A percentile compares a stretch with the other conserved stretches of the same genome.
Evolutionary conservation across 1,140 invertebrate genomes (phyloP).

Genomic region (Drosophila hydei): DNA sequence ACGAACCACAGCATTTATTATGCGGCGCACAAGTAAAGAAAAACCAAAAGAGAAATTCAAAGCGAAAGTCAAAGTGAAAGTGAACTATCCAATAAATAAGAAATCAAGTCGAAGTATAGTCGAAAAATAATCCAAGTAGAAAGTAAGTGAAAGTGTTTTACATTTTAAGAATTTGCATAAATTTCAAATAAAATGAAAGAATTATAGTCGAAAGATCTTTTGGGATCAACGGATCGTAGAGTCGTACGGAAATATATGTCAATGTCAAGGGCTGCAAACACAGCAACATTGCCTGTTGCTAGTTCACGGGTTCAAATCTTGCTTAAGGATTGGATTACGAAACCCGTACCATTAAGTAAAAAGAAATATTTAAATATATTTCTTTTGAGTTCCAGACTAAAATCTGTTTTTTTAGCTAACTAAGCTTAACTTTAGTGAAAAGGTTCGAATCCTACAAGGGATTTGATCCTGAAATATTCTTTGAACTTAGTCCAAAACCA

Average conservation of each 20-base stretch:
- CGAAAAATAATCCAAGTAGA: slow-evolving; percentile 52
- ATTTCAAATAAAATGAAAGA: slow-evolving; percentile 27
- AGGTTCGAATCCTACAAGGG: too few relatives aligned
- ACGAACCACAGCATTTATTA: slow-evolving; percentile 81
- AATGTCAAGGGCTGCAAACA: not conserved
- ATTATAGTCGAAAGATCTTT: slow-evolving; percentile 38
- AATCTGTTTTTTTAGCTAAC: too few relatives aligned
- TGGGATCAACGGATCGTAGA: slow-evolving; percentile 12
- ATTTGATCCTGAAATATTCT: too few relatives aligned
- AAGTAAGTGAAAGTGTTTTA: slow-evolving; percentile 71
- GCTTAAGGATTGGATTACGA: too few relatives aligned
- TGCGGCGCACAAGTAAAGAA: slow-evolving; percentile 76
- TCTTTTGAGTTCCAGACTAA: too few relatives aligned
- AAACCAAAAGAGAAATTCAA: not conserved
- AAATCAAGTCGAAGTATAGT: too few relatives aligned
- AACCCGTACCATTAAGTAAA: not conserved
- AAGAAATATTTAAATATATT: too few relatives aligned
- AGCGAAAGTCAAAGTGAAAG: slow-evolving; percentile 30
- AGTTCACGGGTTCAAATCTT: not conserved
- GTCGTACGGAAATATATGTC: slow-evolving; percentile 32
- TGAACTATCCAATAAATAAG: slow-evolving; percentile 1
- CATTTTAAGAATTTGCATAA: slow-evolving; percentile 72
- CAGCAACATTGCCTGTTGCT: not conserved
- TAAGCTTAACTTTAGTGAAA: too few relatives aligned
- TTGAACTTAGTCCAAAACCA: too few relatives aligned